Evolutionary conservation across 2,888 invertebrate species (phyloP).

Genomic region (Dynastes tityus): DNA sequence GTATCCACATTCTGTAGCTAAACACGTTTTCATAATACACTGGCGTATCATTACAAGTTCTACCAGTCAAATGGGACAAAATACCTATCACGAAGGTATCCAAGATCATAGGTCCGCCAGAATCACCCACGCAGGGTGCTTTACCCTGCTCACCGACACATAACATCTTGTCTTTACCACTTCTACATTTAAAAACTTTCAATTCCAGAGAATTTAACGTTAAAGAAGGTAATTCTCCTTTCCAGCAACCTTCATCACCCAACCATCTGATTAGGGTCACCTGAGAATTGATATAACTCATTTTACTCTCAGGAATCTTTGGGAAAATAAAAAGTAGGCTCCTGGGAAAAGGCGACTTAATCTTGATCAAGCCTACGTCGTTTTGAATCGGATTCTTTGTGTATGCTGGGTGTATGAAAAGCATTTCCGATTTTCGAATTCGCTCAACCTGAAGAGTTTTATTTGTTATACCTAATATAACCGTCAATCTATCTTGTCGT

Average conservation of each 20-base stretch:
- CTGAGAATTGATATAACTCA: background rate
- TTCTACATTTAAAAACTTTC: background rate
- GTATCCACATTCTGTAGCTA: slow-evolving; percentile 1
- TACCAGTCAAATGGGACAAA: slow-evolving; percentile 3
- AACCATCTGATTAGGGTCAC: slow-evolving; percentile 1
- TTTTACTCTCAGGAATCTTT: background rate
- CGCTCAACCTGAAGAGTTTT: background rate
- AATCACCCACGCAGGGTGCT: background rate
- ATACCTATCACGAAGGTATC: background rate
- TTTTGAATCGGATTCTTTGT: slow-evolving; percentile 3
- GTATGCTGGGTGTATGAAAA: slow-evolving; percentile 2
- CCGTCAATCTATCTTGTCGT: background rate
- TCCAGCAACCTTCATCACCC: background rate
- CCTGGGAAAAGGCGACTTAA: background rate
- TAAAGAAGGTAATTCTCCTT: background rate
- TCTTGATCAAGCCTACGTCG: slow-evolving; percentile 5
- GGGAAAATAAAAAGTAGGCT: background rate
- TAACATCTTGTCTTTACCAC: background rate
- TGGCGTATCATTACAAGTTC: slow-evolving; percentile 20
- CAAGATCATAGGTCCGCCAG: slow-evolving; percentile 18
- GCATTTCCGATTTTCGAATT: background rate
- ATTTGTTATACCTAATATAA: background rate
- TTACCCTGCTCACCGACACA: slow-evolving; percentile 12
- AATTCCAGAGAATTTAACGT: background rate
- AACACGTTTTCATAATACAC: slow-evolving; percentile 13